phyloP scores from a whole-genome alignment of 2,113 vertebrate genomes.

The Scortum barcoo region DNA sequence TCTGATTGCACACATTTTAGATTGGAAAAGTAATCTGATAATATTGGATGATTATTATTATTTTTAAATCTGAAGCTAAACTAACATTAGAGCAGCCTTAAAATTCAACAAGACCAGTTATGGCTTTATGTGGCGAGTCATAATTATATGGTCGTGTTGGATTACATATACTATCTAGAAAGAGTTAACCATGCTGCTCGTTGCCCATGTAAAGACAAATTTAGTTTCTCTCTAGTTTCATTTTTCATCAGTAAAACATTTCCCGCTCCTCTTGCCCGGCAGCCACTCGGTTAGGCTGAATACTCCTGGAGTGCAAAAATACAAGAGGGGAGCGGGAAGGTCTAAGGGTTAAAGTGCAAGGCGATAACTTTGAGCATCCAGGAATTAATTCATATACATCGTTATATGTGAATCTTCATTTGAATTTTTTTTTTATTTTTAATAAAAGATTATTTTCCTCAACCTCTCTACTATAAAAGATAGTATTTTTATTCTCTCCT shows the following conservation, averaged over 20 bases:
- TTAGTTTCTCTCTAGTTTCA: slow-evolving; percentile 47
- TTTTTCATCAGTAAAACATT: slow-evolving; percentile 57
- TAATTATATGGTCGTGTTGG: slow-evolving; percentile 51
- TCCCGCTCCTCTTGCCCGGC: slow-evolving; percentile 61
- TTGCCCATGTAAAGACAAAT: slow-evolving; percentile 52
- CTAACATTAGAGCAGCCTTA: slow-evolving; percentile 67
- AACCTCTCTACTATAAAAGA: slow-evolving; percentile 81
- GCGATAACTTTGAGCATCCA: slow-evolving; percentile 74
- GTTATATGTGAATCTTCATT: slow-evolving; percentile 69
- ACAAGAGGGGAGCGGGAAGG: slow-evolving; percentile 73
- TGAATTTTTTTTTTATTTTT: slow-evolving; percentile 64
- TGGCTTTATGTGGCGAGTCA: slow-evolving; percentile 78
- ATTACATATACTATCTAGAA: slow-evolving; percentile 55
- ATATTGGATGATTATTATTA: slow-evolving; percentile 40
- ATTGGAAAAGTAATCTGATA: slow-evolving; percentile 66
- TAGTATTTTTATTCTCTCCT: slow-evolving; percentile 62
- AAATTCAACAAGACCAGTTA: slow-evolving; percentile 71
- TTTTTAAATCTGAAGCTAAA: slow-evolving; percentile 56
- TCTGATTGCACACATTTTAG: slow-evolving; percentile 76
- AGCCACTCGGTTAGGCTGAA: slow-evolving; percentile 65
- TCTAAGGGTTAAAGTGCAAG: slow-evolving; percentile 85
- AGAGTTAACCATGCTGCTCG: slow-evolving; percentile 62
- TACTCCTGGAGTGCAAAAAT: slow-evolving; percentile 83
- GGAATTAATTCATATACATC: slow-evolving; percentile 74
- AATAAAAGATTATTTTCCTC: slow-evolving; percentile 74